Evolutionary conservation across 2,888 invertebrate genomes (phyloP), one percentile per base, ranked within the genome.

Genomic region (Rhagonycha lutea): DNA sequence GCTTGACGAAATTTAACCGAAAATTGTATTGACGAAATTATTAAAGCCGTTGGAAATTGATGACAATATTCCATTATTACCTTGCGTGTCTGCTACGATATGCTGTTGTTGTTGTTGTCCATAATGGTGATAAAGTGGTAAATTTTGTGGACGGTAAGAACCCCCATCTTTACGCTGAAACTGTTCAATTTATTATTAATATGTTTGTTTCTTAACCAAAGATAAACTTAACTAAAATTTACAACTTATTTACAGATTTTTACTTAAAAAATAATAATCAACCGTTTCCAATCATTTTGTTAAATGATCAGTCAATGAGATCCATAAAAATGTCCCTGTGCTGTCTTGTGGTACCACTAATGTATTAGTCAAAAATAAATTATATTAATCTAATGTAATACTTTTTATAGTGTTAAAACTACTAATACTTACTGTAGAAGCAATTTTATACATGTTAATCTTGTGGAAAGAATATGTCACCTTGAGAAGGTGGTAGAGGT

Each of bases 21-120:
- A 78, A 28, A 78, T 71, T 23, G 68, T 29, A 70, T 68, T 93
- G 80, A 95, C 93, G 81, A 96, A 89, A 84, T 91, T 95, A 84
- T 93, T 95, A 83, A 96, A 92, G 14, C 95, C 94, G 84, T 90
- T 94, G 82, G 93, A 92, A 82, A 96, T 91, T 61, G 94, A 93
- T 18, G 95, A 92, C 84, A 96, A 91, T 81, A 95, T 91, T 32
- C 94, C 93, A 77, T 88, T 87, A 79, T 90, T 89, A n/a, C 47
- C 47, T 70, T 88, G 87, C 10, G 86, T 81, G 78, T 91, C 86
- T 82, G 90, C 83, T 82, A 89, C 86, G 82, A 77, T 75, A 77
- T 83, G 79, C n/a, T n/a, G n/a, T 78, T 80, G 89, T 85, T 62
- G 88, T 82, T 62, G 90, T 83, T 81, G 89, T 82, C 61, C 90